Evolutionary conservation across 30 jellyfish, hydroid and myxozoan species (phyloP), one percentile per base, ranked within the genome.

Genomic region (Nemopilema nomurai): DNA sequence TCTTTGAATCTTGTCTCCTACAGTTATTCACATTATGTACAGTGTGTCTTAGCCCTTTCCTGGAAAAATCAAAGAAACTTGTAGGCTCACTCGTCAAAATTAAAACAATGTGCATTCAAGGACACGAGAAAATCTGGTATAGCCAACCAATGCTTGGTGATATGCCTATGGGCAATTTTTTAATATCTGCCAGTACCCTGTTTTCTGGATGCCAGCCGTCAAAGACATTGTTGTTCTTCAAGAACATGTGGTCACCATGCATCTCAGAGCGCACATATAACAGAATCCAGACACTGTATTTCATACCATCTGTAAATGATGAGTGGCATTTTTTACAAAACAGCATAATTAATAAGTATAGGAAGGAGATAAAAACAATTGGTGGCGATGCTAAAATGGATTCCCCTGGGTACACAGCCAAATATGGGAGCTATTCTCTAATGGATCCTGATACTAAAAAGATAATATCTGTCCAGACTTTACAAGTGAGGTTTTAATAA

Each of bases 341-440:
- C 17, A 24, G 18, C 3, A 26, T 73, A 18, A 23, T 73, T 26
- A 17, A 28, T 17, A 20, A 73, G 50, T 49, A 30, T 49, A 19
- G 51, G 74, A 64, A 64, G 74, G 31, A 22, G 74, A 64, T 64
- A n/a, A 64, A 22, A 64, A 64, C 74, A 64, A 64, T 64, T 64
- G 83, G 81, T n/a, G 89, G 89, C 20, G 89, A 79, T 79, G 89
- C 67, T 8, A 28, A 82, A 23, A 20, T 21, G 51, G 89, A 79
- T 41, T 23, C 79, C 41, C 74, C 76, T 1, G 89, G 89, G n/a
- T 63, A 57, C 49, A 27, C 69, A 27, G 89, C 89, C 9, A 79
- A 79, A 65, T 79, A 79, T 65, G 89, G 89, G 33, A 28, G 78
- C 31, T 79, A 79, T 49, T 24, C 89, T 8, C 6, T 79, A 18